These are phyloP conservation scores for Caloenas nicobarica DNA, from an alignment of 2,113 vertebrate genomes.

Conservation along the genomic window DNA sequence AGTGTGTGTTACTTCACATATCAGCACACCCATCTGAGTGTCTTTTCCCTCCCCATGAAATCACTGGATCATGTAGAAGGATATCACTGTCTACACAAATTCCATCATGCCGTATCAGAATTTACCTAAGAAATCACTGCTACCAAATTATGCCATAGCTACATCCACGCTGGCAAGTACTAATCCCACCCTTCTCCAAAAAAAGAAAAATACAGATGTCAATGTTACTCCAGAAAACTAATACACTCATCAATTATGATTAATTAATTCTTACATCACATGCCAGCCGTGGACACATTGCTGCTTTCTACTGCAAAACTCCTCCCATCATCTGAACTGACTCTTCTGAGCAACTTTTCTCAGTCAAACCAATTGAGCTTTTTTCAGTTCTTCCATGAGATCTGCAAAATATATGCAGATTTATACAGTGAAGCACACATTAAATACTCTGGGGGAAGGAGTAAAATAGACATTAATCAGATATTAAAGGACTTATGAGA, in stretches of 20 bases:
- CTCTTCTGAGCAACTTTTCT: neutral
- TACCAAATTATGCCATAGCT: neutral
- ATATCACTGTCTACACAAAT: neutral
- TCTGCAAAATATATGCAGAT: constrained; percentile 70
- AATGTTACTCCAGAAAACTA: neutral
- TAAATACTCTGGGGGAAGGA: constrained; percentile 48
- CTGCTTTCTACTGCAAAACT: neutral
- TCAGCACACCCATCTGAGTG: neutral
- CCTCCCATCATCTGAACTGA: neutral
- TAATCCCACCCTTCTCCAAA: neutral
- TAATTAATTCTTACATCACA: neutral
- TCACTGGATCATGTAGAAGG: neutral
- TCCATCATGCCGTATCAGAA: neutral
- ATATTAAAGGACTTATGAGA: constrained; percentile 61
- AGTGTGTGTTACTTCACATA: neutral
- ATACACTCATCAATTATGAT: neutral
- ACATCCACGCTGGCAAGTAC: neutral
- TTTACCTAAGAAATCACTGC: neutral
- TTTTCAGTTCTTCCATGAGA: constrained; percentile 17
- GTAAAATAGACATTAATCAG: constrained; percentile 64
- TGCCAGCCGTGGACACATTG: neutral
- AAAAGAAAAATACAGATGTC: neutral
- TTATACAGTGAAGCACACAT: constrained; percentile 47
- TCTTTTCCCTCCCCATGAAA: neutral
- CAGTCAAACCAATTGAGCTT: neutral